Base-by-base conservation (phyloP, 2,888 invertebrate species). In the Ditula angustiorana region DNA sequence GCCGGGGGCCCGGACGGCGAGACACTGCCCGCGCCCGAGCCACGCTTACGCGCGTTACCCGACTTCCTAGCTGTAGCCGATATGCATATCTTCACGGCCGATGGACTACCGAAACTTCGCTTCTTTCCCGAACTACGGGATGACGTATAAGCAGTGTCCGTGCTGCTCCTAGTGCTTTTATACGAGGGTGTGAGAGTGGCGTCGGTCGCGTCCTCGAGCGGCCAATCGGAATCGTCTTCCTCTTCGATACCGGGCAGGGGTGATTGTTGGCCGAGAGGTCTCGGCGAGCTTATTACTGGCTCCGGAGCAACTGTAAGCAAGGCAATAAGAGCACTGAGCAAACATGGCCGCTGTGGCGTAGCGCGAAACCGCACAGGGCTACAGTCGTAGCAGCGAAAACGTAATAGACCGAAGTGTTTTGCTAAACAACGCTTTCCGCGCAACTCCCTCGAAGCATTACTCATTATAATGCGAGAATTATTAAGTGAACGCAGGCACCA, bases 161-260 rank as follows among this genome's bases (percentile, higher is more conserved):
- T 92, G 73, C 92, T 94, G 76, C 93, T 93, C 74, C 83, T 86
- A 10, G 90, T 91, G 67, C 93, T 93, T 73, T 92, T 93, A 74
- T 92, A 93, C 21, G 92, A 93, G 30, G 92, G 93, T 58, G 93
- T 90, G 59, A 91, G 81, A 2, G 92, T 91, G 23, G 89, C 88
- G 77, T 93, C 93, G 8, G 93, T 91, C 37, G 92, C 88, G 86
- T 93, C 90, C 73, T 92, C 92, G 66, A 93, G 83, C 44, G 93
- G 93, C 87, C 91, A 92, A 79, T 94, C 94, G 64, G 95, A 94
- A 82, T 96, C 96, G 87, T 96, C 96, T 85, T 97, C 97, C 83
- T 97, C 97, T 82, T 96, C 96, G 71, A 97, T 97, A 77, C 97
- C 97, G 74, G 96, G 97, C 71, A 97, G 92, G 66, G 96, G 95